Conservation (phyloP, 2,797 vertebrate genomes). For the Glossophaga mutica region DNA sequence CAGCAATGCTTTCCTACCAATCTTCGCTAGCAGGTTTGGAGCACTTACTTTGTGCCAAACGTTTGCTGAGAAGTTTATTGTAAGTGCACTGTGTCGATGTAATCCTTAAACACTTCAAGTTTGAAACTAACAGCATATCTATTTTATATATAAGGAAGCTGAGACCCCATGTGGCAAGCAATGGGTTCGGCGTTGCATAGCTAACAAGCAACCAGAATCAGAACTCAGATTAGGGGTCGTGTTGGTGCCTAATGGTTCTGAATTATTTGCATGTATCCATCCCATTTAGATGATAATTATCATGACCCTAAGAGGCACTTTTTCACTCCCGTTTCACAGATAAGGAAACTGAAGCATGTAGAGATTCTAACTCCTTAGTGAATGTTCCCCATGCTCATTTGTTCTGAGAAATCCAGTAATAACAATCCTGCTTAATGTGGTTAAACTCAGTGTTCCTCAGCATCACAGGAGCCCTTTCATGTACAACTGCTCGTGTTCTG, state of each 20-base stretch:
- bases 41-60: slow-evolving; percentile 9
- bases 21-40: neutral
- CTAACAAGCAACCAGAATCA: neutral
- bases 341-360: neutral
- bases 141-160: neutral
- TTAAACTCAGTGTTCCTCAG: neutral
- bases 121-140: neutral
- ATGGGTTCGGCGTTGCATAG: neutral
- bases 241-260: neutral
- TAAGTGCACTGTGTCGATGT: neutral
- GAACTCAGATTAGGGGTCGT: neutral
- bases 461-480: neutral
- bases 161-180: neutral
- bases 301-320: neutral
- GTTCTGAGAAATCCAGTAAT: neutral
- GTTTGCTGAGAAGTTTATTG: neutral
- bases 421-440: neutral
- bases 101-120: neutral
- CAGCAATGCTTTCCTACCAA: neutral
- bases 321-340: neutral
- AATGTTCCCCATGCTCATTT: neutral
- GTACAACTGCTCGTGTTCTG: neutral
- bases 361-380: neutral
- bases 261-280: neutral
- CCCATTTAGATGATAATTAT: neutral